Conservation (phyloP, 2,888 invertebrate species). For the Papilio gigon region DNA sequence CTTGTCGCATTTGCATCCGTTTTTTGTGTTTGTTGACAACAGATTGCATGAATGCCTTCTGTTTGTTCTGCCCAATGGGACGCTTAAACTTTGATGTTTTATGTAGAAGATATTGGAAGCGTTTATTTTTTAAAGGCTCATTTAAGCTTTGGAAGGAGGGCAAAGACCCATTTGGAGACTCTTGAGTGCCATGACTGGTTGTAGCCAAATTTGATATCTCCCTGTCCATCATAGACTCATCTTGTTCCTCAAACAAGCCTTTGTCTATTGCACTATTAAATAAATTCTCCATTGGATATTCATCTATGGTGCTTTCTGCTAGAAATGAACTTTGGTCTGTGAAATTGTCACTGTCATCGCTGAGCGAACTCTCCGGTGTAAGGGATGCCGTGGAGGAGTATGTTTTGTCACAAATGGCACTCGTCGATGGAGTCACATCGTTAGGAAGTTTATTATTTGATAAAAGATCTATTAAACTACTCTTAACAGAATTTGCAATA, state of each 20-base stretch:
- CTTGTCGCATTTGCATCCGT: constrained; percentile 70
- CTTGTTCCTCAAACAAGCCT: constrained; percentile 75
- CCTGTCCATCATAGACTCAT: constrained; percentile 77
- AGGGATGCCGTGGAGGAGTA: constrained; percentile 62
- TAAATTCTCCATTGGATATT: constrained; percentile 79
- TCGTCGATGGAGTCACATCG: constrained; percentile 67
- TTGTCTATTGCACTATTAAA: constrained; percentile 79
- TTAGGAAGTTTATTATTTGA: constrained; percentile 65
- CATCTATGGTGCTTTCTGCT: constrained; percentile 77
- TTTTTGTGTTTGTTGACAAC: constrained; percentile 80
- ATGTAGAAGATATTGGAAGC: constrained; percentile 78
- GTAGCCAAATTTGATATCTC: constrained; percentile 79
- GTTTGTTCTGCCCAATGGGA: constrained; percentile 77
- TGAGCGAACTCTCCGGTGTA: constrained; percentile 73
- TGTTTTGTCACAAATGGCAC: constrained; percentile 63
- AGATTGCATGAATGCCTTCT: constrained; percentile 79
- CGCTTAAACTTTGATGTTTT: constrained; percentile 80
- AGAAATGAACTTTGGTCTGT: constrained; percentile 78
- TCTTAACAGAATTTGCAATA: constrained; percentile 70
- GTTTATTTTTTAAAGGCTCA: constrained; percentile 77
- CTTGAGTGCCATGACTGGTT: constrained; percentile 74
- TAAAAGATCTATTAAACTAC: constrained; percentile 74
- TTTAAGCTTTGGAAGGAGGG: constrained; percentile 77
- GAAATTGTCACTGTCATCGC: constrained; percentile 76
- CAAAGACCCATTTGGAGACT: constrained; percentile 65